phyloP scores from a whole-genome alignment of 2,113 vertebrate species.

The Todiramphus chloris region DNA sequence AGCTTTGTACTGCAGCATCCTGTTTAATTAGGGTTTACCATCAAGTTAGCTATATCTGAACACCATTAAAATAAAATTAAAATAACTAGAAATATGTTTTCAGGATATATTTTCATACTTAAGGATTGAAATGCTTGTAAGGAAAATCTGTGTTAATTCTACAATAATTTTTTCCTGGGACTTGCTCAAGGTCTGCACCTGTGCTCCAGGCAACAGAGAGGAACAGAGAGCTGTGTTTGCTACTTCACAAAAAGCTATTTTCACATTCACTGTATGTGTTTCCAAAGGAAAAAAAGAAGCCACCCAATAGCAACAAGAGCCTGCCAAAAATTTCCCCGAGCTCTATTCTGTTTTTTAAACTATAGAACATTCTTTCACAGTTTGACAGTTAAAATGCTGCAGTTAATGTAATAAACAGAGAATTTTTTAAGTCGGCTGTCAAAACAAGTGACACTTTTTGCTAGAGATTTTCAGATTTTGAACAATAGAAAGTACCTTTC shows the following conservation, averaged over 20 bases:
- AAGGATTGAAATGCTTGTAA: not conserved
- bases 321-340: conserved; percentile 75
- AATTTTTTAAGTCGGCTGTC: conserved; percentile 82
- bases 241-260: conserved; percentile 75
- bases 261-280: conserved; percentile 74
- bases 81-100: conserved; percentile 37
- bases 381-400: conserved; percentile 85
- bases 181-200: conserved; percentile 67
- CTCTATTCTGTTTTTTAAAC: conserved; percentile 83
- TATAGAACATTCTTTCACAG: conserved; percentile 82
- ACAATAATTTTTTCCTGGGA: conserved; percentile 36
- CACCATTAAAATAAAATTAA: not conserved
- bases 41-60: not conserved
- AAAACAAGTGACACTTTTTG: conserved; percentile 84
- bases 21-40: not conserved
- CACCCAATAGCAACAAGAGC: conserved; percentile 77
- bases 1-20: not conserved
- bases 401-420: conserved; percentile 85
- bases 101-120: conserved; percentile 28
- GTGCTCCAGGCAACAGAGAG: conserved; percentile 57
- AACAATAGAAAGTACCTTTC: conserved; percentile 85
- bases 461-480: conserved; percentile 76
- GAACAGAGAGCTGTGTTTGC: conserved; percentile 60
- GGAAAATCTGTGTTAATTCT: conserved; percentile 44
- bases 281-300: not conserved